These are phyloP conservation scores for Sebastes paucispinis DNA, from an alignment of 2,797 vertebrate species.

Conservation along the genomic window DNA sequence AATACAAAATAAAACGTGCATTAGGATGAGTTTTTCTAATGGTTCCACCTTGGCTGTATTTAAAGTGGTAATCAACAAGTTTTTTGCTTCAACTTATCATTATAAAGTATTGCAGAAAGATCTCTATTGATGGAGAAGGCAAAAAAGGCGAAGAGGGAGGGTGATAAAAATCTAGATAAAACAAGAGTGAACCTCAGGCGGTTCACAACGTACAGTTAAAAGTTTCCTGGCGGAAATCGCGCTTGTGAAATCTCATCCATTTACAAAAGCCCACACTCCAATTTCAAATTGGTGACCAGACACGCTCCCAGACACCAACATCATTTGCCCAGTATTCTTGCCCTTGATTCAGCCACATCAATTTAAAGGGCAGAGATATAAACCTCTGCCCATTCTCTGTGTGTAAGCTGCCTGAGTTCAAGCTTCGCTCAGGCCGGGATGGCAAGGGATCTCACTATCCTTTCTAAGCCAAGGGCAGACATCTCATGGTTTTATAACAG, in stretches of 20 bases:
- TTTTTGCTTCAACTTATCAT: not conserved
- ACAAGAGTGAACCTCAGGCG: not conserved
- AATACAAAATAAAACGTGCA: too few relatives aligned
- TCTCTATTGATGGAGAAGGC: not conserved
- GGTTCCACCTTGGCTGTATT: not conserved
- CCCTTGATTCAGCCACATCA: conserved; percentile 56
- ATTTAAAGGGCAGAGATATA: conserved; percentile 64
- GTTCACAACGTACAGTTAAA: not conserved
- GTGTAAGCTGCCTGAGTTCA: conserved; percentile 53
- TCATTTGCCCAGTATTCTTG: conserved; percentile 40
- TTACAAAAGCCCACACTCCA: conserved; percentile 30
- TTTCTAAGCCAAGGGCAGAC: conserved; percentile 65
- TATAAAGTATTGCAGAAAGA: not conserved
- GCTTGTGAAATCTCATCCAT: not conserved
- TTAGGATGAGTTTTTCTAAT: not conserved
- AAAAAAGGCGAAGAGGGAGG: not conserved
- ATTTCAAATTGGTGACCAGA: conserved; percentile 28
- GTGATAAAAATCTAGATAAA: not conserved
- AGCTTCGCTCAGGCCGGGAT: conserved; percentile 40
- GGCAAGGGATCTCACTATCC: conserved; percentile 56
- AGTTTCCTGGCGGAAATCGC: not conserved
- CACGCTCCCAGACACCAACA: conserved; percentile 28
- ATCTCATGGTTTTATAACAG: conserved; percentile 65
- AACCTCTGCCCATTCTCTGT: conserved; percentile 50
- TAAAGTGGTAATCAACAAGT: not conserved